Base-by-base conservation (phyloP, 2,888 invertebrate species). In the Smittia sp. region DNA sequence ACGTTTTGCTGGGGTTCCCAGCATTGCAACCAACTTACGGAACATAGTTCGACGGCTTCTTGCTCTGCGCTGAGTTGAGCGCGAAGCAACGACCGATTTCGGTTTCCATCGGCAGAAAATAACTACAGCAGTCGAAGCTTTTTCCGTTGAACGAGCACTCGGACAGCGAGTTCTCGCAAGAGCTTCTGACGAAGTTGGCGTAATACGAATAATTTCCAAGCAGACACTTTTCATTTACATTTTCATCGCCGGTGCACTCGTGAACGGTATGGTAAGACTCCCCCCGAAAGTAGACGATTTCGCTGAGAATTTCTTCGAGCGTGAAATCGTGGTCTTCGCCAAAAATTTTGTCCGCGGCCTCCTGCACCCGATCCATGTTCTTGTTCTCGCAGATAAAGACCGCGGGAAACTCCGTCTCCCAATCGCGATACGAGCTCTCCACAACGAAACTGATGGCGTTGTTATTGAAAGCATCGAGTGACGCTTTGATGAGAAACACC, bases 371-470 rank as follows among this genome's bases (percentile, higher is more conserved):
- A 46, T 85, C 83, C 77, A 86, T 84, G 77, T 90, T 90, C 76
- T 86, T 85, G 0, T 82, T 82, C 79, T 91, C 90, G 78, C 92
- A 93, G 15, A 92, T 81, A 0, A 87, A 86, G n/a, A 92, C 84
- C 0, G 90, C 83, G 0, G 92, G 91, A 80, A 92, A 89, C 74
- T 87, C 84, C 0, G 90, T 90, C 76, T 89, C 83, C 90, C 91
- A 92, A 74, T 89, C 86, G 0, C 87, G 84, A 80, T 90, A 91
- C 0, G 86, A 87, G 0, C 91, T 90, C 76, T 92, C 92, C 6
- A 89, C 86, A 0, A 90, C 91, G 78, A 92, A 91, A 79, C 90
- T 91, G 66, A 92, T 89, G 0, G 91, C 87, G 77, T 85, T 87
- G 70, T 84, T 81, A 65, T 85, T 80, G 78, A 86, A 89, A 6